Percentiles rank a stretch among this genome's conserved stretches.
These are phyloP conservation scores for Troides helena DNA, from an alignment of 2,888 invertebrate species.

Conservation along the genomic window DNA sequence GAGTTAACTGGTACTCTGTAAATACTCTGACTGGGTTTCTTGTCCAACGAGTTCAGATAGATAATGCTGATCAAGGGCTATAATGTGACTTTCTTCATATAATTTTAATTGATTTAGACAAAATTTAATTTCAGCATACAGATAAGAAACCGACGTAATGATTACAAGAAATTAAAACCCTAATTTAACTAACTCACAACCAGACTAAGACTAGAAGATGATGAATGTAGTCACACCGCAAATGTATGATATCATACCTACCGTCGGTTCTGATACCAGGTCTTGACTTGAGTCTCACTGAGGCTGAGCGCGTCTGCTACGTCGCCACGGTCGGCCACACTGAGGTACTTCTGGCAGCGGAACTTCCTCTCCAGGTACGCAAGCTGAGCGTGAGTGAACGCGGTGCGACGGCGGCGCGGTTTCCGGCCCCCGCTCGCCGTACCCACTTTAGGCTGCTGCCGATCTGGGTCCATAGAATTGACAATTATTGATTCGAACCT, in stretches of 20 bases:
- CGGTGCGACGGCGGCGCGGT: slow-evolving; percentile 91
- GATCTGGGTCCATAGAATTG: slow-evolving; percentile 42
- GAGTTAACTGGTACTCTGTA: too few species aligned
- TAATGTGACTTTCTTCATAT: too few species aligned
- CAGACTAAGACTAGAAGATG: too few species aligned
- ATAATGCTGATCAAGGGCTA: too few species aligned
- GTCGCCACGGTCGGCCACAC: slow-evolving; percentile 95
- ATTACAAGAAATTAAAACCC: too few species aligned
- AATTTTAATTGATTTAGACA: too few species aligned
- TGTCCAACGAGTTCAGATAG: too few species aligned
- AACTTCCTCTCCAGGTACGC: slow-evolving; percentile 95
- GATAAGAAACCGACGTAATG: too few species aligned
- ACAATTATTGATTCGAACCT: not conserved
- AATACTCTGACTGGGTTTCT: too few species aligned
- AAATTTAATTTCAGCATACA: too few species aligned
- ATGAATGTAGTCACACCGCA: too few species aligned
- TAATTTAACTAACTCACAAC: too few species aligned
- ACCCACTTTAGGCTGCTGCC: slow-evolving; percentile 44
- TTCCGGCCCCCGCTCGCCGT: slow-evolving; percentile 82
- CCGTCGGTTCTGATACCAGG: slow-evolving; percentile 96
- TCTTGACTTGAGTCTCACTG: slow-evolving; percentile 97
- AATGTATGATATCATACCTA: slow-evolving; percentile 44
- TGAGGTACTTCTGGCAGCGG: slow-evolving; percentile 95
- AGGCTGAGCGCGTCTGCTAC: slow-evolving; percentile 94
- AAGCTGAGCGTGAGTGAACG: slow-evolving; percentile 96